Percentiles rank a stretch among this genome's conserved stretches.
Conservation (phyloP, 53 echinoderm and acorn worm species). For the Echinarachnius parma region DNA sequence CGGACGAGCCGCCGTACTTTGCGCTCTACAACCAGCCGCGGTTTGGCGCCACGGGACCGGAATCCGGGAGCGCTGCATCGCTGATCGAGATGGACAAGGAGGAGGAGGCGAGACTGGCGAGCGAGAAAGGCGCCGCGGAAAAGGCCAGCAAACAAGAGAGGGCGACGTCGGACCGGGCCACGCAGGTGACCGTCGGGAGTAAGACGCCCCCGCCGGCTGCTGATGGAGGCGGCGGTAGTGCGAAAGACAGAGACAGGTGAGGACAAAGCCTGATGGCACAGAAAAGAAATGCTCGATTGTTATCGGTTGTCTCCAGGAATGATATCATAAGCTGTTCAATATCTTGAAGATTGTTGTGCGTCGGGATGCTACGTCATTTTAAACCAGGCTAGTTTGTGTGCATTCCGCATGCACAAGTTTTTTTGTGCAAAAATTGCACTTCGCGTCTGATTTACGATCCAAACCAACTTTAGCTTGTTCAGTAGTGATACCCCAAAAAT, state of each 20-base stretch:
- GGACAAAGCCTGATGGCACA: too few relatives aligned
- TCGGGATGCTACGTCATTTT: too few relatives aligned
- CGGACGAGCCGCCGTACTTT: conserved; percentile 88
- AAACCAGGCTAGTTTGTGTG: too few relatives aligned
- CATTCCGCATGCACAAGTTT: too few relatives aligned
- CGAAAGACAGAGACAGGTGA: conserved; percentile 37
- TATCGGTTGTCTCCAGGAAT: too few relatives aligned
- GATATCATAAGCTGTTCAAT: too few relatives aligned
- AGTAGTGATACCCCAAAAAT: too few relatives aligned
- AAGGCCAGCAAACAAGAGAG: conserved; percentile 38
- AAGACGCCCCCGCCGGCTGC: conserved; percentile 23
- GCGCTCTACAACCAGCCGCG: conserved; percentile 70
- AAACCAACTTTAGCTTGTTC: too few relatives aligned
- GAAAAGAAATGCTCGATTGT: too few relatives aligned
- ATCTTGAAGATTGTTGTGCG: too few relatives aligned
- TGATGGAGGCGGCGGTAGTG: neutral
- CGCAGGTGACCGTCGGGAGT: conserved; percentile 28
- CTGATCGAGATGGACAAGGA: conserved; percentile 78
- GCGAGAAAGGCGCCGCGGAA: conserved; percentile 42
- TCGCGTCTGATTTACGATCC: too few relatives aligned
- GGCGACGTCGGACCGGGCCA: conserved; percentile 42
- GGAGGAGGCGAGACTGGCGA: conserved; percentile 30
- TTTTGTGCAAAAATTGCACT: too few relatives aligned
- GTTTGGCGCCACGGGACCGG: conserved; percentile 61
- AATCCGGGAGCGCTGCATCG: conserved; percentile 77